Base-by-base conservation (phyloP, 2,113 vertebrate genomes). In the Drymodes brunneopygia region DNA sequence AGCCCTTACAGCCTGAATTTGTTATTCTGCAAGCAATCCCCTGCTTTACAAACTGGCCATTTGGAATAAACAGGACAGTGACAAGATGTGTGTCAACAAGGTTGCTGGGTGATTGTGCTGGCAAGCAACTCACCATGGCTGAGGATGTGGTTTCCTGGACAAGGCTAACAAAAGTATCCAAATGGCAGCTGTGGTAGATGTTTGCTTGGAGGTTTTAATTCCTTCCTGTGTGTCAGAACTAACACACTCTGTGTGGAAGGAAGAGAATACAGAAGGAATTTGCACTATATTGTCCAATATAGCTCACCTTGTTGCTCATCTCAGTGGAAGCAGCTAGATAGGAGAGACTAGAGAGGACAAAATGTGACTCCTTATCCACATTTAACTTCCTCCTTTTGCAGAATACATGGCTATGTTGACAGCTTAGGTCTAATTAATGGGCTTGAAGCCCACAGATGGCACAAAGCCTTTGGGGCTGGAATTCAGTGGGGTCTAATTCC, bases 391-490 rank as follows among this genome's bases (percentile, higher is more conserved):
- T 67, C 44, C 28, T 75, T 82, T 28, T 31, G 47, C 40, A 61
- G 54, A 77, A 88, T 66, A 65, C 35, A 70, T 24, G 53, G 36
- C 50, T 78, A 33, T 89, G 14, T 77, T 92, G 42, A 48, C 56
- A 79, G 44, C 45, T 90, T 80, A 95, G 58, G 62, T 80, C 65
- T 86, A 84, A 42, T 88, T 96, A 92, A 54, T 67, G 88, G 78
- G 29, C 50, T 96, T 69, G 67, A 44, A 95, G 67, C 47, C 72
- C 70, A 90, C 93, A 95, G 96, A 94, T 96, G 94, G 92, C 31
- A n/a, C 25, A 77, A 71, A 90, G 48, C 22, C 40, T 93, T 95
- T 94, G 81, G 72, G 81, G 12, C 5, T 81, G 90, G 71, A 91
- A 80, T 86, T 92, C 56, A 73, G 65, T 73, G 53, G 69, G 65